Evolutionary conservation across 1,140 invertebrate species (phyloP).

Genomic region (Hirudo medicinalis): DNA sequence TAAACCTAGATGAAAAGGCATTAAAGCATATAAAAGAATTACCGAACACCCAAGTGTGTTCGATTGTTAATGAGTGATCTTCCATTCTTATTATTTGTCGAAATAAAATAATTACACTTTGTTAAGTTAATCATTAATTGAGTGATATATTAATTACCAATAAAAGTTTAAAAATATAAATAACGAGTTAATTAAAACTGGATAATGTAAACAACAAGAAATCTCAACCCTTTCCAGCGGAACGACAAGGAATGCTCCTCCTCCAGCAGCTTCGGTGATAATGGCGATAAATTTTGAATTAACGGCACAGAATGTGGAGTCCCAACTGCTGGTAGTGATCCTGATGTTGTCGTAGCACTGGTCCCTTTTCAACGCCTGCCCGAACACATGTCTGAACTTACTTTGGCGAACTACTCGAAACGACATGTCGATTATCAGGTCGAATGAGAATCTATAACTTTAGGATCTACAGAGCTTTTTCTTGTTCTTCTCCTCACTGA

Average conservation of each 20-base stretch:
- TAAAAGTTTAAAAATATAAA: no score
- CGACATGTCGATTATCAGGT: constrained; percentile 18
- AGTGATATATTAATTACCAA: no score
- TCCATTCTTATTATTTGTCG: no score
- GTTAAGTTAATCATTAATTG: no score
- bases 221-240: constrained; percentile 78
- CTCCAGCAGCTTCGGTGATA: constrained; percentile 94
- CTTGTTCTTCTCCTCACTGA: not conserved
- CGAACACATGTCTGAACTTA: constrained; percentile 98
- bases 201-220: not conserved
- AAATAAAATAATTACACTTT: no score
- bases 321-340: constrained; percentile 95
- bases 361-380: constrained; percentile 84
- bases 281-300: constrained; percentile 99
- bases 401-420: constrained; percentile 76
- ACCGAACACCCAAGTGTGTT: no score
- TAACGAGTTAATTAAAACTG: not conserved
- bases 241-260: constrained; percentile 92
- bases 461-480: not conserved
- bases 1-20: no score
- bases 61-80: no score
- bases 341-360: constrained; percentile 98
- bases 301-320: constrained; percentile 94
- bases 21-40: no score
- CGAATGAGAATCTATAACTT: not conserved